Conservation (phyloP, 1,140 invertebrate species). For the Anoplophora glabripennis region DNA sequence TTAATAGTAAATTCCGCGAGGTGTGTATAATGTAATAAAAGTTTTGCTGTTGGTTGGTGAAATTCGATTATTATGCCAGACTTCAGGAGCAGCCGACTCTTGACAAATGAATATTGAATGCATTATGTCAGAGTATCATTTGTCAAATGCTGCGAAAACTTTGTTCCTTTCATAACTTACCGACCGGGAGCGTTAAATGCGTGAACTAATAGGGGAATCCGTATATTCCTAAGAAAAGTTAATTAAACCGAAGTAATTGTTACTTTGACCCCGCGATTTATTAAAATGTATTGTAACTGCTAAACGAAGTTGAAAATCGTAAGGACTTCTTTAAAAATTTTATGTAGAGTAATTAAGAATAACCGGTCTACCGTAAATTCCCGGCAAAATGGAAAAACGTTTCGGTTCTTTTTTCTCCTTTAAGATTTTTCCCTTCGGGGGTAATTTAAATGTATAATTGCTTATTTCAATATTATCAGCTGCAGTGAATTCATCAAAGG, state of each 20-base stretch:
- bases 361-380: too few relatives aligned
- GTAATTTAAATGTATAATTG: too few relatives aligned
- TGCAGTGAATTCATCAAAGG: too few relatives aligned
- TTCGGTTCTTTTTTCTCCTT: too few relatives aligned
- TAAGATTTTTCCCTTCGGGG: too few relatives aligned
- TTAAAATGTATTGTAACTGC: conserved; percentile 7
- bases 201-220: not conserved
- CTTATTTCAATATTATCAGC: too few relatives aligned
- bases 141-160: conserved; percentile 4
- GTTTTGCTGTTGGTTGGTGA: not conserved
- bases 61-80: conserved; percentile 4
- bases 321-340: too few relatives aligned
- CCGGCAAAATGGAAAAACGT: too few relatives aligned
- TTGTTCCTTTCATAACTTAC: conserved; percentile 7
- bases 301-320: not conserved
- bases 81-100: conserved; percentile 23
- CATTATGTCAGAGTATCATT: conserved; percentile 25
- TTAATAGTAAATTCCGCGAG: not conserved
- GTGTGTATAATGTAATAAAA: not conserved
- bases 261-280: conserved; percentile 4
- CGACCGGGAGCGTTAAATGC: not conserved
- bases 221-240: conserved; percentile 7
- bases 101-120: conserved; percentile 37
- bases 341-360: too few relatives aligned
- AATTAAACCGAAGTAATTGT: conserved; percentile 9